Conservation (phyloP, 2,113 vertebrate species). For the Halcyon senegalensis region DNA sequence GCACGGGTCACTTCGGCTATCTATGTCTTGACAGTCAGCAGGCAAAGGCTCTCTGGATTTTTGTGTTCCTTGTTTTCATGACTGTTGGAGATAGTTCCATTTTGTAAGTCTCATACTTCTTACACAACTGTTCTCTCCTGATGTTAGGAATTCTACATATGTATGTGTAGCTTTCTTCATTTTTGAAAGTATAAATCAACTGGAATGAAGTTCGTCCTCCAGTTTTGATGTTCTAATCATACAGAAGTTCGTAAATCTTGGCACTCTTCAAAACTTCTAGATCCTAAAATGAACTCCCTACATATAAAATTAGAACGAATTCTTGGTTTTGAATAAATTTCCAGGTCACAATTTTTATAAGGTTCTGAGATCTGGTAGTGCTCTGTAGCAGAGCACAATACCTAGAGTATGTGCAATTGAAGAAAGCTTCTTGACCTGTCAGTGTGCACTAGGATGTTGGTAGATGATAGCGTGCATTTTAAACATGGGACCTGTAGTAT, state of each 20-base stretch:
- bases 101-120: not conserved
- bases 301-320: not conserved
- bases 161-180: fast-evolving
- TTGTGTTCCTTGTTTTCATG: not conserved
- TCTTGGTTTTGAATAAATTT: not conserved
- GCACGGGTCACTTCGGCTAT: not conserved
- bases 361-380: not conserved
- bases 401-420: not conserved
- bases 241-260: not conserved
- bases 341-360: not conserved
- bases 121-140: not conserved
- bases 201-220: not conserved
- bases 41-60: not conserved
- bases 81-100: not conserved
- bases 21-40: not conserved
- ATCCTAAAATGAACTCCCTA: not conserved
- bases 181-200: not conserved
- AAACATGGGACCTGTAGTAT: not conserved
- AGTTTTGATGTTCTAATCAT: not conserved
- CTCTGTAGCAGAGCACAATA: not conserved
- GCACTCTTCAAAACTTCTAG: not conserved
- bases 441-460: not conserved
- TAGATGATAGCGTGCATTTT: not conserved
- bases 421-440: not conserved
- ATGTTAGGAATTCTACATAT: not conserved